Base-by-base conservation (phyloP, 2,797 vertebrate genomes). In the Cynodonichthys magdalenae region DNA sequence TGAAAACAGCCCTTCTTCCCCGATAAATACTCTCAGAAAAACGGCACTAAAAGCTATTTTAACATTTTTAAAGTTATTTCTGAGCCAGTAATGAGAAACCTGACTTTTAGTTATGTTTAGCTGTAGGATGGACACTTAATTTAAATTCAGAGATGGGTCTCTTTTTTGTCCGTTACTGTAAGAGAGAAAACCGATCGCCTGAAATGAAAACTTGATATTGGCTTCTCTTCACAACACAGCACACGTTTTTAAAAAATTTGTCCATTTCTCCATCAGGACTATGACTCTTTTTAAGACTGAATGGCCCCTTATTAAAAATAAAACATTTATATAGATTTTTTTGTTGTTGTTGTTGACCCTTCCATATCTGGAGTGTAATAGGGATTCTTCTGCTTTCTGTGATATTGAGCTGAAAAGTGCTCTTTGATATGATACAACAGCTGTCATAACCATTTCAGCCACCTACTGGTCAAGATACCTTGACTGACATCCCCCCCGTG, bases 401-500 rank as follows among this genome's bases (percentile, higher is more conserved):
- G 73, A 77, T 71, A 71, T 14, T 57, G 63, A 62, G 53, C 66
- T 41, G 52, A 53, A 75, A 81, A 82, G 83, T 69, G 63, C 50
- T 59, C 62, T 87, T 81, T 81, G 70, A 79, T 71, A 48, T 10
- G 63, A 27, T 74, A 69, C 75, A 79, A 75, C 63, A 75, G 75
- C 77, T 60, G 46, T 80, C 75, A 70, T 49, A 75, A 69, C 75
- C 75, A 66, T 72, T 83, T 80, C 52, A 59, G 59, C 8, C 56
- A 77, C 75, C 68, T 79, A 46, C 50, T 18, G 53, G 76, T 79
- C 80, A 74, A 74, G 75, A 76, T 76, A 71, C 59, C 63, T 71
- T 74, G 81, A 81, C 70, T 86, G 80, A 82, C 81, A 71, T 60
- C 68, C 74, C 73, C 60, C 70, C 75, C 52, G 57, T 67, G 79